Conservation (phyloP, 2,888 invertebrate species). For the Synergus laeviventris region DNA sequence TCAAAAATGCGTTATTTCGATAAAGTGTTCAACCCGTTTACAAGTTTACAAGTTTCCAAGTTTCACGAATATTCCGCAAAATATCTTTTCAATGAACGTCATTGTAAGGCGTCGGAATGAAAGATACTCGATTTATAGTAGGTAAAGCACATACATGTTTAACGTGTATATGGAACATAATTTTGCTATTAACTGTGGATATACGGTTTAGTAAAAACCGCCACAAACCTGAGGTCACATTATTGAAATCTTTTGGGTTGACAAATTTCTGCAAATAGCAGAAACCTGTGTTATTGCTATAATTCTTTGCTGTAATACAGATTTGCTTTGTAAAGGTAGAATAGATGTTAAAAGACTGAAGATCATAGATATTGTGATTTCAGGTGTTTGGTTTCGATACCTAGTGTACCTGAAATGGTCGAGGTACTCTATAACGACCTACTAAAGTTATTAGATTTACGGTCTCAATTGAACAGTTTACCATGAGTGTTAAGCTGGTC, state of each 20-base stretch:
- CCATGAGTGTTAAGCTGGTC: conserved; percentile 28
- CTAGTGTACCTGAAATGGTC: conserved; percentile 39
- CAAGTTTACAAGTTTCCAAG: not conserved
- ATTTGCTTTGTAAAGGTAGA: conserved; percentile 6
- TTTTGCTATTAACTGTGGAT: not conserved
- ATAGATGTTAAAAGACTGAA: not conserved
- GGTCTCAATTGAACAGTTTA: conserved; percentile 37
- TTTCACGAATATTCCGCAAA: not conserved
- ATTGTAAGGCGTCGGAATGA: not conserved
- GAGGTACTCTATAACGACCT: conserved; percentile 30
- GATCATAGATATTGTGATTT: conserved; percentile 11
- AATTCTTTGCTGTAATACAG: not conserved
- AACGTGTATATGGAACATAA: not conserved
- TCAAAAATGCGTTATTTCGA: not conserved
- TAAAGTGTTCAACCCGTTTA: conserved; percentile 2
- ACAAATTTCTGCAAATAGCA: not conserved
- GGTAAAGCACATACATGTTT: not conserved
- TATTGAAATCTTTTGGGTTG: not conserved
- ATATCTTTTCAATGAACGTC: not conserved
- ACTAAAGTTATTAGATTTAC: conserved; percentile 36
- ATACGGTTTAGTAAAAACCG: not conserved
- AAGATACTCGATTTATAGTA: not conserved
- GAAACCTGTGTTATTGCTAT: not conserved
- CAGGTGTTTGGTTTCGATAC: conserved; percentile 14
- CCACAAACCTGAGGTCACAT: conserved; percentile 8